phyloP scores from a whole-genome alignment of 2,113 vertebrate genomes.

The Scomber colias region DNA sequence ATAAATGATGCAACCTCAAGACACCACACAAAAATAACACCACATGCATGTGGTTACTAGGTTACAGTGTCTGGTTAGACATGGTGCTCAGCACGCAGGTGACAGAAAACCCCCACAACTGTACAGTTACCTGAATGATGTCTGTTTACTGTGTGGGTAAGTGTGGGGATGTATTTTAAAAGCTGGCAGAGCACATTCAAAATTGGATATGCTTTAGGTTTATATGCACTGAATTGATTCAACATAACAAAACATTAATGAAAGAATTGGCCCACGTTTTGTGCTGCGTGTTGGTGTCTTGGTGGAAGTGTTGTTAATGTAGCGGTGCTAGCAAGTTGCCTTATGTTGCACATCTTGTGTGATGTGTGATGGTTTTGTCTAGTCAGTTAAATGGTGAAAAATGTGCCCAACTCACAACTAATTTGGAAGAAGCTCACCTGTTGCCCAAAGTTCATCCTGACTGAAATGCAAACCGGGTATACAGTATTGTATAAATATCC shows the following conservation, averaged over 20 bases:
- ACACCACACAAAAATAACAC: neutral
- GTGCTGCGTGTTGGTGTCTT: conserved; percentile 10
- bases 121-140: neutral
- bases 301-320: conserved; percentile 7
- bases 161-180: conserved; percentile 13
- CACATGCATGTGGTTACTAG: conserved; percentile 5
- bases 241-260: conserved; percentile 11
- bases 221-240: conserved; percentile 9
- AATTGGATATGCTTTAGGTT: neutral
- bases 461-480: too few relatives aligned
- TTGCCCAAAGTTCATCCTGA: neutral
- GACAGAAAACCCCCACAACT: neutral
- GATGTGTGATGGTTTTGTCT: conserved; percentile 36
- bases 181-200: neutral
- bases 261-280: conserved; percentile 12
- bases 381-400: conserved; percentile 23
- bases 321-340: conserved; percentile 37
- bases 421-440: conserved; percentile 47
- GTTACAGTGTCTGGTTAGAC: conserved; percentile 15
- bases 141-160: neutral
- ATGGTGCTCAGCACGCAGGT: neutral
- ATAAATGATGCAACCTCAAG: conserved; percentile 10
- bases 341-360: conserved; percentile 23
- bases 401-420: conserved; percentile 30
- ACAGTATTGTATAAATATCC: neutral